phyloP scores from a whole-genome alignment of 2,113 vertebrate genomes.

The Salvelinus sp. region DNA sequence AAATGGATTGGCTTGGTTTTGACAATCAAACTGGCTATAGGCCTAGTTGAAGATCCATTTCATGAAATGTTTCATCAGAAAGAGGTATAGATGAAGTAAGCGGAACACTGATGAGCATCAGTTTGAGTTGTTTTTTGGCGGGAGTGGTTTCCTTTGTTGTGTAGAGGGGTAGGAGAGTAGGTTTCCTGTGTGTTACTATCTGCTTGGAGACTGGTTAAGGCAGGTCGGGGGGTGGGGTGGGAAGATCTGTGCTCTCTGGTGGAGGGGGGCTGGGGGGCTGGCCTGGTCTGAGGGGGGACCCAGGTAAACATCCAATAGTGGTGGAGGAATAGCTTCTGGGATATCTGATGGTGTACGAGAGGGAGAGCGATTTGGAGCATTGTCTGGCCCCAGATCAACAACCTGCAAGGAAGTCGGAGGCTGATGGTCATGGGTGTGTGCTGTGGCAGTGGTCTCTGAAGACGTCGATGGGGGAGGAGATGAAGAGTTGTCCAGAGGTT shows the following conservation, averaged over 20 bases:
- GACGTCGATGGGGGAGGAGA: not conserved
- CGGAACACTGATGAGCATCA: not conserved
- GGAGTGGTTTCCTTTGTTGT: not conserved
- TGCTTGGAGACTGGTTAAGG: not conserved
- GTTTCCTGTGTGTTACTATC: slow-evolving; percentile 13
- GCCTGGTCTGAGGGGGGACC: not conserved
- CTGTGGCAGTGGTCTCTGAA: not conserved
- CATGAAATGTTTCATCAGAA: no score
- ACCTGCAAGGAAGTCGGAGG: not conserved
- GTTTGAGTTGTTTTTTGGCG: not conserved
- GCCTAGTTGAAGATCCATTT: not conserved
- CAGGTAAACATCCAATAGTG: not conserved
- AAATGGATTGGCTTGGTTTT: not conserved
- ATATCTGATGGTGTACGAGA: not conserved
- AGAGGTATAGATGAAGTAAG: not conserved
- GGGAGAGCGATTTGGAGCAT: not conserved
- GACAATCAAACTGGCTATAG: not conserved
- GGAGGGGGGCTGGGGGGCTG: not conserved
- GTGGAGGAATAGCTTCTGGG: not conserved
- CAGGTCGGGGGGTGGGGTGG: not conserved
- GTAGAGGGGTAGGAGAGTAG: not conserved
- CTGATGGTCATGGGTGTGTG: not conserved
- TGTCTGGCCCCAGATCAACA: slow-evolving; percentile 2
- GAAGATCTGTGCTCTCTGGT: not conserved
- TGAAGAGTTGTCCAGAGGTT: not conserved